Percentiles rank a stretch among this genome's conserved stretches.
Conservation (phyloP, 2,113 vertebrate species). For the Microcebus jonahi region DNA sequence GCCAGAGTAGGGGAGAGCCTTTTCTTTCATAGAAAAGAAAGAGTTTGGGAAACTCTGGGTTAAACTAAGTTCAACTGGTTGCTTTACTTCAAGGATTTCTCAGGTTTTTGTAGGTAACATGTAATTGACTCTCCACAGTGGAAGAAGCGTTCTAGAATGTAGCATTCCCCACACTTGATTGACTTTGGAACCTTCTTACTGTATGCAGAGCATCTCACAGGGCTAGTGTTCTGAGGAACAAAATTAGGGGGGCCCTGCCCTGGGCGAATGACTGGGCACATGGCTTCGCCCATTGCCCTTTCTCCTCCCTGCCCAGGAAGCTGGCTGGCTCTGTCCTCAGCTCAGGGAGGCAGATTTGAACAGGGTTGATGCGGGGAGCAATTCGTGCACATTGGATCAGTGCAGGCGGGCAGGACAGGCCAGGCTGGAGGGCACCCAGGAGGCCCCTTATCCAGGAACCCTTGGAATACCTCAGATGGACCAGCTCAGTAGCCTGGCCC, state of each 20-base stretch:
- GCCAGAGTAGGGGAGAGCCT: fast-evolving
- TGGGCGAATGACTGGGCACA: background rate
- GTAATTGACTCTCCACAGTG: background rate
- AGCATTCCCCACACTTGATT: background rate
- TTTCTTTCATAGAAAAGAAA: background rate
- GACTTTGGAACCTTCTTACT: background rate
- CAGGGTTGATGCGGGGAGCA: background rate
- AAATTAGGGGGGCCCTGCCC: background rate
- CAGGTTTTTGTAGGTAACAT: background rate
- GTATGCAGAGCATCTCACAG: background rate
- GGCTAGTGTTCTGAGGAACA: background rate
- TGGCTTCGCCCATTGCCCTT: background rate
- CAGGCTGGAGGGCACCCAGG: background rate
- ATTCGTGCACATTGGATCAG: fast-evolving
- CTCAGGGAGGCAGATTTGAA: background rate
- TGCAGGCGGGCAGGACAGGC: background rate
- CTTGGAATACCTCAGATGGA: background rate
- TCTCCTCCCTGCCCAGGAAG: background rate
- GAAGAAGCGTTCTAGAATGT: background rate
- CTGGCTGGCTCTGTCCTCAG: background rate
- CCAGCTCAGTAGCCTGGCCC: background rate
- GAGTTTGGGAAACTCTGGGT: background rate
- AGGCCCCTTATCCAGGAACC: background rate
- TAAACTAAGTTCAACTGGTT: background rate
- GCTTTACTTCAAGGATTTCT: background rate